Percentiles rank a stretch among this genome's conserved stretches.
Conservation (phyloP, 2,113 vertebrate species). For the Podocnemis expansa region DNA sequence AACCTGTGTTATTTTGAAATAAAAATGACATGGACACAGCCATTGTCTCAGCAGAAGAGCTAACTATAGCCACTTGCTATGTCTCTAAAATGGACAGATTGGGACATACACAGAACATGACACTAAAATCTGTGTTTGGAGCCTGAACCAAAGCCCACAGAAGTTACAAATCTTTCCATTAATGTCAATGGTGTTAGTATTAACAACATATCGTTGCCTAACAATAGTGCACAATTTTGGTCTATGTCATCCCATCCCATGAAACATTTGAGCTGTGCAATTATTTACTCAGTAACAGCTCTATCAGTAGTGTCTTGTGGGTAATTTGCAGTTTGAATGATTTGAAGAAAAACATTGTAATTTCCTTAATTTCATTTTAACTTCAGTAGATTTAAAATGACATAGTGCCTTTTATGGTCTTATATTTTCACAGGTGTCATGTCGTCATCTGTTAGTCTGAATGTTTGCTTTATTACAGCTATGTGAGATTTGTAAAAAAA, state of each 20-base stretch:
- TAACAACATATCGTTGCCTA: background rate
- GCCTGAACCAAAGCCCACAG: background rate
- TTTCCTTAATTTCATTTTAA: slow-evolving; percentile 28
- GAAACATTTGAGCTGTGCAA: rapidly evolving
- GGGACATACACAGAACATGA: rapidly evolving
- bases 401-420: background rate
- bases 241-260: background rate
- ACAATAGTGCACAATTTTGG: background rate
- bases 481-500: background rate
- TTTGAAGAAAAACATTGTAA: background rate
- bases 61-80: background rate
- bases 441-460: background rate
- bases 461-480: background rate
- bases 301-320: background rate
- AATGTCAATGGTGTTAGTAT: rapidly evolving
- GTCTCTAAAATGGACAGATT: background rate
- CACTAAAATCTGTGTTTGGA: background rate
- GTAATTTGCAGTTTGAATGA: background rate
- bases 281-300: background rate
- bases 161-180: background rate
- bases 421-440: slow-evolving; percentile 59
- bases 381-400: slow-evolving; percentile 3
- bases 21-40: no score
- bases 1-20: no score
- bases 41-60: background rate